Evolutionary conservation across 2,888 invertebrate species (phyloP), one percentile per base, ranked within the genome.

Genomic region (Ecliptopera silaceata): DNA sequence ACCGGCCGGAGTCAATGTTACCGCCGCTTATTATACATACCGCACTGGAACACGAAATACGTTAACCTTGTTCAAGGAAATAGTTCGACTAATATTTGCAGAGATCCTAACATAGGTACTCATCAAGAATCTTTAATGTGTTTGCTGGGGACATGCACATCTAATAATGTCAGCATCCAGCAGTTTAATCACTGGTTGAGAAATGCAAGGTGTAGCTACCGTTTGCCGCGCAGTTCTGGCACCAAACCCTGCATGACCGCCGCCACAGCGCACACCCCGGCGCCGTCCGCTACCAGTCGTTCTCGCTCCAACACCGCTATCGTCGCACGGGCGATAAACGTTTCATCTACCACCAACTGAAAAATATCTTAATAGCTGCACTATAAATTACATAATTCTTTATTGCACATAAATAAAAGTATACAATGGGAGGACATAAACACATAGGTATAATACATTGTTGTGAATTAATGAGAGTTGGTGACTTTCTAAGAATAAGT

Each of bases 241-340:
- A 95, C 86, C 17, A 94, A 92, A 0, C 95, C 95, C 58, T 95
- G 94, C 72, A 96, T 89, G 64, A 96, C 91, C 1, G 96, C 96
- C 0, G 96, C 96, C 34, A 97, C 76, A 0, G 95, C 95, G 49
- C 94, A 93, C 0, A 95, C 96, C 0, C 96, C 96, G 1, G 96
- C 96, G 1, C 96, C 96, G 80, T 97, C 96, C 2, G 95, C 95
- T 12, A 96, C 95, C 43, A 95, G 93, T 69, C 96, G 94, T 81
- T 96, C 96, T 38, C 93, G 87, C 80, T 96, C 96, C 47, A 96
- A 84, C 65, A 95, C 82, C 49, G 93, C 88, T 65, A 96, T 86
- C 56, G 95, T 92, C 2, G 95, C 93, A 56, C 95, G 92, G 13
- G 95, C 95, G 46, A 96, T 94, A 82, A 89, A 93, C 68, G 93